Evolutionary conservation across 2,797 vertebrate species (phyloP).

Genomic region (Lithobates sylvaticus): DNA sequence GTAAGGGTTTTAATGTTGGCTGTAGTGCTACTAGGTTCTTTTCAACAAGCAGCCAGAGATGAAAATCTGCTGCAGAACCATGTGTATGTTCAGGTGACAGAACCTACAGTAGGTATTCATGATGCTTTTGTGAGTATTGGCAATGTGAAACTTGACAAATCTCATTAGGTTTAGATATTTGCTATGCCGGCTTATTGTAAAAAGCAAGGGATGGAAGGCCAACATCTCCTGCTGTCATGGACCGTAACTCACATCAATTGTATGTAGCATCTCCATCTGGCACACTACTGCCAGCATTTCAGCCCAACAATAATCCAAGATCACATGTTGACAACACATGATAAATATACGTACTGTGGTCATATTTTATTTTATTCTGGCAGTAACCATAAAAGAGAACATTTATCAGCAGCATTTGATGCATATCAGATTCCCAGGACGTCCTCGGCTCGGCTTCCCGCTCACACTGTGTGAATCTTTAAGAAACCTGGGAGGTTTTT

Average conservation of each 20-base stretch:
- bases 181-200: background rate
- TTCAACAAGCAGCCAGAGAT: constrained; percentile 44
- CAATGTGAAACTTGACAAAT: constrained; percentile 20
- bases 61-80: constrained; percentile 35
- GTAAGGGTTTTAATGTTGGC: constrained; percentile 31
- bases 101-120: constrained; percentile 35
- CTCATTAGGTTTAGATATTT: constrained; percentile 33
- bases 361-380: constrained; percentile 33
- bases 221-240: constrained; percentile 39
- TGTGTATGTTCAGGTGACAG: constrained; percentile 50
- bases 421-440: constrained; percentile 31
- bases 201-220: constrained; percentile 11
- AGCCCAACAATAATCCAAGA: constrained; percentile 31
- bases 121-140: constrained; percentile 40
- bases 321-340: constrained; percentile 39
- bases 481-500: constrained; percentile 44
- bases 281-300: background rate
- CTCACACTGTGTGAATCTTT: constrained; percentile 37
- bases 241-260: constrained; percentile 35
- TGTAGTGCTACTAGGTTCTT: constrained; percentile 37
- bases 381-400: constrained; percentile 32
- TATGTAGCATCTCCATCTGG: constrained; percentile 40
- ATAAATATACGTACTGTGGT: constrained; percentile 33
- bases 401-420: constrained; percentile 47
- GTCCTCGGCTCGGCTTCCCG: constrained; percentile 21